Evolutionary conservation across 1,140 invertebrate species (phyloP), one percentile per base, ranked within the genome.

Genomic region (Diuraphis noxia): DNA sequence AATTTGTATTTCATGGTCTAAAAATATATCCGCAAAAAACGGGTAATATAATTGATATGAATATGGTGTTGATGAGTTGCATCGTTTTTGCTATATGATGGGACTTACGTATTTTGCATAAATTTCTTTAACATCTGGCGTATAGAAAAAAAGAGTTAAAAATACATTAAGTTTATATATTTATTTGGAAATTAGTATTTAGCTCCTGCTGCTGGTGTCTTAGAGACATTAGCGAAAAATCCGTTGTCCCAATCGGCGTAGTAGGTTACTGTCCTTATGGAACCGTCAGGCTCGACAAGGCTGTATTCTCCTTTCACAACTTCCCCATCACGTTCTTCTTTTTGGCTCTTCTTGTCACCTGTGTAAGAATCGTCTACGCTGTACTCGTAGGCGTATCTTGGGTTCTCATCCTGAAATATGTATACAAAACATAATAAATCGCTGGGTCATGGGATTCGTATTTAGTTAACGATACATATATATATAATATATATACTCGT

Each of bases 191-290:
- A 52, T 86, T 86, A 92, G 82, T 92, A 92, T 92, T 92, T 92
- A 63, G 91, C 84, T 56, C 49, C 77, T 41, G 88, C 81, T 40
- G 87, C 92, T 9, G 88, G 77, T 25, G 85, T 92, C 21, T 92
- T 92, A 17, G 91, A 88, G 21, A 97, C 96, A 93, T 95, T 95
- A 82, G 96, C 96, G 94, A 97, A 96, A 94, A 97, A 97, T 93
- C 96, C 96, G 91, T 96, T 96, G 93, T 96, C 95, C 94, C 96
- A 96, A 93, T 97, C 96, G n/a, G 96, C 96, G 84, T 96, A 95
- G 93, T 97, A 97, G 93, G 96, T 95, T 38, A 97, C 96, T 2
- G 95, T 96, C 92, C 96, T 95, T 87, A 96, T 95, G 91, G 96
- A 96, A 91, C 96, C 96, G 94, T 97, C 96, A 63, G 96, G 96